Evolutionary conservation across 2,113 vertebrate genomes (phyloP).

Genomic region (Paracanthobrama guichenoti): DNA sequence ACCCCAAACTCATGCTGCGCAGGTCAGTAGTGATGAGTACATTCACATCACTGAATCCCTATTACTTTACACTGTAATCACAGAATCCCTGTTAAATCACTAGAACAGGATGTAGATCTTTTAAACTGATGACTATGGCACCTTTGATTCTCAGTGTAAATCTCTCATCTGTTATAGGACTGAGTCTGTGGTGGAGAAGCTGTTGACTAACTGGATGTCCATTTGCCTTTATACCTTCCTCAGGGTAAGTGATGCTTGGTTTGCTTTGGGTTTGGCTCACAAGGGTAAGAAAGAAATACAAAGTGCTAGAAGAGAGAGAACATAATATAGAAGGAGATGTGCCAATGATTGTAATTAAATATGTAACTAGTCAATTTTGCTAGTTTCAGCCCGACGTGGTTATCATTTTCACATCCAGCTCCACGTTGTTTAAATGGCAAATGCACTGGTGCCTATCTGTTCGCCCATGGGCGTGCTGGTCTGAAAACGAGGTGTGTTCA

Average conservation of each 20-base stretch:
- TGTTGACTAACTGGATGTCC: conserved; percentile 98
- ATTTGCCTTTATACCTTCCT: conserved; percentile 93
- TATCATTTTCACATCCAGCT: too few relatives aligned
- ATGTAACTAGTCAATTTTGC: too few relatives aligned
- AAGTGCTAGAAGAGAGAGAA: background rate
- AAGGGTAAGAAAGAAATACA: background rate
- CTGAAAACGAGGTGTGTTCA: too few relatives aligned
- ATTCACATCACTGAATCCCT: background rate
- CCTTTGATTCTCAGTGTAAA: background rate
- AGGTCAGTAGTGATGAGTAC: conserved; percentile 74
- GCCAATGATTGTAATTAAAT: background rate
- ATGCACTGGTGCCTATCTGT: too few relatives aligned
- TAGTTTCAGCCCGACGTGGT: too few relatives aligned
- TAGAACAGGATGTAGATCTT: background rate
- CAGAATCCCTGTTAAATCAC: background rate
- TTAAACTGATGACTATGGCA: background rate
- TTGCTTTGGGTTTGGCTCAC: background rate
- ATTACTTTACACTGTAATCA: background rate
- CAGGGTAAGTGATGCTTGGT: conserved; percentile 76
- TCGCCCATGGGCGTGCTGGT: too few relatives aligned
- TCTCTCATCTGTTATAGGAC: conserved; percentile 77
- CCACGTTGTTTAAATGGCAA: too few relatives aligned
- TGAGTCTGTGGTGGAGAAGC: conserved; percentile 95
- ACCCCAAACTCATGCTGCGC: conserved; percentile 95
- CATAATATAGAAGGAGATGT: background rate